phyloP scores from a whole-genome alignment of 1,140 invertebrate genomes.

The Bradysia coprophila region DNA sequence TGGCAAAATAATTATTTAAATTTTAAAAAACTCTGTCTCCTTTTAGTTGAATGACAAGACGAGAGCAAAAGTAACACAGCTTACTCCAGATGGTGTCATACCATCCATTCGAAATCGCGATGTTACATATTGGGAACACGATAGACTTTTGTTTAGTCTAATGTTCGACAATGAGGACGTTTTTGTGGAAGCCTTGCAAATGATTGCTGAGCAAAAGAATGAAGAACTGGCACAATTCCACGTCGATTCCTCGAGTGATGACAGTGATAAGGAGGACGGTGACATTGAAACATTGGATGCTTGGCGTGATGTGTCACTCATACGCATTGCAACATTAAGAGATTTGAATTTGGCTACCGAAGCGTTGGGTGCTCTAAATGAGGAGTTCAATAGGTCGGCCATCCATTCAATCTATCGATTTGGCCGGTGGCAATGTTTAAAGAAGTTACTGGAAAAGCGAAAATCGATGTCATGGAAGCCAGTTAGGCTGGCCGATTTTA shows the following conservation, averaged over 20 bases:
- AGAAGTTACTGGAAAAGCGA: background rate
- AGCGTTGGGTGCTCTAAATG: background rate
- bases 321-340: background rate
- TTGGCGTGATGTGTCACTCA: background rate
- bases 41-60: background rate
- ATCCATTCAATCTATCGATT: background rate
- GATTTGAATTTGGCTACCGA: background rate
- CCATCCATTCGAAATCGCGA: background rate
- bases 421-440: background rate
- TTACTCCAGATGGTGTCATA: background rate
- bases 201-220: background rate
- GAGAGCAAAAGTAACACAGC: background rate
- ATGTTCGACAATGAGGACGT: background rate
- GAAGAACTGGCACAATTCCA: background rate
- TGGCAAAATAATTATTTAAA: background rate
- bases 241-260: background rate
- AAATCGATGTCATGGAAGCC: background rate
- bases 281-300: background rate
- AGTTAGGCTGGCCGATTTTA: background rate
- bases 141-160: background rate
- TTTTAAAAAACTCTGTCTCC: background rate
- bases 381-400: background rate
- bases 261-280: background rate
- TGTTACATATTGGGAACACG: background rate
- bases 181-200: background rate